These are phyloP conservation scores for Heteractis magnifica DNA, from an alignment of 92 coral and sea anemone species.

Conservation along the genomic window DNA sequence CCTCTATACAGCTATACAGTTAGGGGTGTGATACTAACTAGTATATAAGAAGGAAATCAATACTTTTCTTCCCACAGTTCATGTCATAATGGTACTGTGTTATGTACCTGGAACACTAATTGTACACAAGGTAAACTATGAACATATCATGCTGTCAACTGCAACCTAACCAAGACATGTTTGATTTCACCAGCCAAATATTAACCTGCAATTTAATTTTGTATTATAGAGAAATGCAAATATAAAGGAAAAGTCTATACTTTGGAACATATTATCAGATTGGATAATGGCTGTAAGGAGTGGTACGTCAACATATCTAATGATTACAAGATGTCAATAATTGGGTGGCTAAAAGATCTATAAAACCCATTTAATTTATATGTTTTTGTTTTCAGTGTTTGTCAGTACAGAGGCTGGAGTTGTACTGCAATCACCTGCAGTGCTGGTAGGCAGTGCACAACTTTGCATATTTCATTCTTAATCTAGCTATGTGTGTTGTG, in stretches of 20 bases:
- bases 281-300: conserved; percentile 57
- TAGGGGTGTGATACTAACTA: background rate
- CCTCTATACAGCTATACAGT: no score
- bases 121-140: conserved; percentile 45
- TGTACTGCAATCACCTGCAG: conserved; percentile 44
- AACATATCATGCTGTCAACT: background rate
- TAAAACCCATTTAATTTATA: no score
- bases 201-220: background rate
- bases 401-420: conserved; percentile 42
- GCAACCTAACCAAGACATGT: background rate
- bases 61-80: conserved; percentile 31
- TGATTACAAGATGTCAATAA: no score
- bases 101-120: conserved; percentile 40
- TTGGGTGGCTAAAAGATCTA: no score
- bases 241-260: conserved; percentile 51
- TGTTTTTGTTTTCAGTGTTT: conserved; percentile 35
- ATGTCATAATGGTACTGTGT: conserved; percentile 49
- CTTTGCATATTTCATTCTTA: background rate
- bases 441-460: conserved; percentile 33
- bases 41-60: background rate
- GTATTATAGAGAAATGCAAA: conserved; percentile 47
- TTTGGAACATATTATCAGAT: conserved; percentile 37
- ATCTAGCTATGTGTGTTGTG: background rate
- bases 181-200: background rate
- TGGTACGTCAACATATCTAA: conserved; percentile 38